Base-by-base conservation (phyloP, 2,888 invertebrate species). In the Lochmaea crataegi region DNA sequence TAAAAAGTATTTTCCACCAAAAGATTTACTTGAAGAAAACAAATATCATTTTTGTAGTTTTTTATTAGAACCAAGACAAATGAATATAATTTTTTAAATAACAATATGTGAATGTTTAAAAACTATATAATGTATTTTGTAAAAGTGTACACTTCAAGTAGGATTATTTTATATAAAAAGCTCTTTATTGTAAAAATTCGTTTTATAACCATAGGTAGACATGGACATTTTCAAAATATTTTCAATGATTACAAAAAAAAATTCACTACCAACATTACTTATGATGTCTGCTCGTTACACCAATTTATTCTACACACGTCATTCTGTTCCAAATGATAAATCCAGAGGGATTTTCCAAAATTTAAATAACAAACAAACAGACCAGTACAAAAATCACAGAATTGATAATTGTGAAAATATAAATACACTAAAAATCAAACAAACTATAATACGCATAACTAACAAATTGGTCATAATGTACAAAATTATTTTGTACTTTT, bases 71-170 rank as follows among this genome's bases (percentile, higher is more conserved):
- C 84, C 82, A 83, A 84, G 77, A 83, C 82, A 83, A 78, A 80
- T 77, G 78, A 82, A 83, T 78, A 80, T 82, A 82, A 79, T 72
- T 80, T 75, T 77, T 77, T 80, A 82, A 84, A 83, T 82, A 85
- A 84, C 82, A 80, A 79, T 82, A 82, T 80, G 82, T 84, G 85
- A 82, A 84, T 82, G 82, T 82, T 84, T 85, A 83, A 85, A 85
- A 85, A 86, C 85, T 85, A 85, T 84, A 84, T 82, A 84, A 81
- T 85, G 85, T 80, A 75, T 79, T 14, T 12, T 45, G 45, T 14
- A 14, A 38, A 45, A 45, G 45, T 45, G 45, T 12, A 45, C 14
- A 14, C 12, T 12, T 45, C 5, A 38, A 45, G 45, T 45, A 45
- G 42, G 12, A 45, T 11, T 6, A 12, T 14, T 45, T 12, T 0